Evolutionary conservation across 2,797 vertebrate species (phyloP), one percentile per base, ranked within the genome.

Genomic region (Clamator glandarius): DNA sequence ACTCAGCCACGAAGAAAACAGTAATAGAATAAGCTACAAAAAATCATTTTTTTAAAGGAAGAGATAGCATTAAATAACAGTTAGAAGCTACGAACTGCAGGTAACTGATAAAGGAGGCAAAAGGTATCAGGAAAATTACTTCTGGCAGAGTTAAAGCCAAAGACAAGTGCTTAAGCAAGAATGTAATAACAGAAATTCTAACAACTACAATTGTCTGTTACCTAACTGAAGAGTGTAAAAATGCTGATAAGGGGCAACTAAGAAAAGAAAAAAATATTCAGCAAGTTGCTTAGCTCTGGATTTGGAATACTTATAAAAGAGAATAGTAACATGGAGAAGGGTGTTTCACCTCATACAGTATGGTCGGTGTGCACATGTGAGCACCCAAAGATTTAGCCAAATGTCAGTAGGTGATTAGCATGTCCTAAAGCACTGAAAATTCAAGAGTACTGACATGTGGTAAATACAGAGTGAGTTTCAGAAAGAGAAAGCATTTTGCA

Each of bases 41-140:
- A 35, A 82, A 24, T 6, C 17, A 44, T 87, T 46, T 35, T 62
- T 79, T 52, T 19, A 29, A 58, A 85, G 52, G 28, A 82, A 79
- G 33, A 51, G 58, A 54, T 50, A 81, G 62, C 55, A 75, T 48
- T 84, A 84, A 91, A 42, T 58, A 84, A 69, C 73, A 86, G 57
- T 75, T 89, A 80, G 85, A 88, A 89, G 54, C 80, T 81, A 42
- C 36, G 35, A 90, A 78, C 51, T 90, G 41, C 69, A 91, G 76
- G 73, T 93, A 90, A 75, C 39, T 55, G 90, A 84, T 86, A 91
- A 84, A 78, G 50, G 62, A 87, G 16, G 66, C 36, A 93, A 78
- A 80, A 90, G 58, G n/a, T 48, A 76, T 2, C 55, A 52, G 42
- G n/a, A 92, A 76, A 94, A 79, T 84, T 41, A 62, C 63, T 63